Evolutionary conservation across 1,140 invertebrate species (phyloP).

Genomic region (Diploscapter pachys): DNA sequence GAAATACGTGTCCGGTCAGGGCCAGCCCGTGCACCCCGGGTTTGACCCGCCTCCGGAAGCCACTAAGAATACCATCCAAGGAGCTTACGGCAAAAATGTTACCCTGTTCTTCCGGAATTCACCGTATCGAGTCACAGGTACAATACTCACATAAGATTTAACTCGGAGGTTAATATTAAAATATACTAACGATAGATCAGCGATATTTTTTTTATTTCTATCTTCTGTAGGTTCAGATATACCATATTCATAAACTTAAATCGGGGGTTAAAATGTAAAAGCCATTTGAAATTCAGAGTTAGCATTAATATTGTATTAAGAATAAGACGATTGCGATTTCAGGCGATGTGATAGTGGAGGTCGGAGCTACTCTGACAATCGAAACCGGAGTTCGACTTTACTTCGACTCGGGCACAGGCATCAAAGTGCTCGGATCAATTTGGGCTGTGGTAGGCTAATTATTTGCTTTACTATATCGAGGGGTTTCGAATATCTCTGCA

Average conservation of each 20-base stretch:
- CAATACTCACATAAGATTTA: too few relatives aligned
- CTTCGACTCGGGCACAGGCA: constrained; percentile 56
- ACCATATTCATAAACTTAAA: too few relatives aligned
- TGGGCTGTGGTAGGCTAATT: constrained; percentile 48
- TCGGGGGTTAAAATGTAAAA: too few relatives aligned
- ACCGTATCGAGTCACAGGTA: constrained; percentile 45
- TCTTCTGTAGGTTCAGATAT: too few relatives aligned
- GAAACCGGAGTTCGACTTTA: constrained; percentile 58
- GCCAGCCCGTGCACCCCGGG: constrained; percentile 4
- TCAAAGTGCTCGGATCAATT: constrained; percentile 54
- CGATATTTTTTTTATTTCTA: too few relatives aligned
- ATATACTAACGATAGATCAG: too few relatives aligned
- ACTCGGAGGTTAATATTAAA: too few relatives aligned
- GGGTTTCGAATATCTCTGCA: too few relatives aligned
- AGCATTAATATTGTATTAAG: constrained; percentile 32
- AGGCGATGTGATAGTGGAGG: constrained; percentile 14
- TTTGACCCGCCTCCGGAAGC: constrained; percentile 39
- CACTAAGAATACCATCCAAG: constrained; percentile 53
- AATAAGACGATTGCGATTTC: too few relatives aligned
- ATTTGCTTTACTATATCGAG: neutral
- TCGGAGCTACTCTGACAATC: constrained; percentile 43
- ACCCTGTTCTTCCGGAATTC: constrained; percentile 58
- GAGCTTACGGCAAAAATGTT: constrained; percentile 50
- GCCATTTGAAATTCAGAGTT: constrained; percentile 45
- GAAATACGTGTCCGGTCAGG: neutral